Conservation (phyloP, 2,797 vertebrate species). For the Molossus molossus region DNA sequence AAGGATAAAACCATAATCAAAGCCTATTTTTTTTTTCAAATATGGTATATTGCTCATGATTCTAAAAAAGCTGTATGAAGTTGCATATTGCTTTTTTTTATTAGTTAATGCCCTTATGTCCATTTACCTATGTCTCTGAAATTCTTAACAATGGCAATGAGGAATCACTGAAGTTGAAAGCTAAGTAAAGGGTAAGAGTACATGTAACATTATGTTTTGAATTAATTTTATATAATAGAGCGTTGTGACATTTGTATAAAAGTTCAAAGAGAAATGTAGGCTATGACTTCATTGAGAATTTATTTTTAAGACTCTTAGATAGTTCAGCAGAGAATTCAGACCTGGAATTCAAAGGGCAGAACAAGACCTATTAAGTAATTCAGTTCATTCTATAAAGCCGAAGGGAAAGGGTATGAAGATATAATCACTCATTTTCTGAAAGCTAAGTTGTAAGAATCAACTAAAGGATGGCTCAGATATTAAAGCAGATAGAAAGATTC, state of each 20-base stretch:
- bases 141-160: conserved; percentile 60
- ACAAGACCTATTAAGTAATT: conserved; percentile 82
- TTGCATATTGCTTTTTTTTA: conserved; percentile 62
- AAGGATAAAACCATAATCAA: conserved; percentile 71
- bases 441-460: conserved; percentile 79
- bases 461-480: conserved; percentile 68
- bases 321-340: conserved; percentile 78
- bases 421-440: conserved; percentile 82
- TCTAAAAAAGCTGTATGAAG: conserved; percentile 31
- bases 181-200: conserved; percentile 71
- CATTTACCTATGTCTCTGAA: conserved; percentile 63
- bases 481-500: conserved; percentile 77
- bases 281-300: conserved; percentile 79
- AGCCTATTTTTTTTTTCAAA: conserved; percentile 47
- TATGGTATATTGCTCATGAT: neutral
- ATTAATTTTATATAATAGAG: conserved; percentile 81
- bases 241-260: conserved; percentile 83
- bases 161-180: conserved; percentile 78
- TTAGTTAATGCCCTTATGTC: conserved; percentile 61
- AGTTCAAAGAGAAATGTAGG: conserved; percentile 82
- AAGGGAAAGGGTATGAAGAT: conserved; percentile 74
- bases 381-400: conserved; percentile 71
- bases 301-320: conserved; percentile 81
- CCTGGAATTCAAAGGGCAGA: conserved; percentile 83
- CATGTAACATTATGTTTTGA: conserved; percentile 78